Percentiles rank a stretch among this genome's conserved stretches.
Evolutionary conservation across 2,797 vertebrate genomes (phyloP).

Genomic region (Gobio occitaniae): DNA sequence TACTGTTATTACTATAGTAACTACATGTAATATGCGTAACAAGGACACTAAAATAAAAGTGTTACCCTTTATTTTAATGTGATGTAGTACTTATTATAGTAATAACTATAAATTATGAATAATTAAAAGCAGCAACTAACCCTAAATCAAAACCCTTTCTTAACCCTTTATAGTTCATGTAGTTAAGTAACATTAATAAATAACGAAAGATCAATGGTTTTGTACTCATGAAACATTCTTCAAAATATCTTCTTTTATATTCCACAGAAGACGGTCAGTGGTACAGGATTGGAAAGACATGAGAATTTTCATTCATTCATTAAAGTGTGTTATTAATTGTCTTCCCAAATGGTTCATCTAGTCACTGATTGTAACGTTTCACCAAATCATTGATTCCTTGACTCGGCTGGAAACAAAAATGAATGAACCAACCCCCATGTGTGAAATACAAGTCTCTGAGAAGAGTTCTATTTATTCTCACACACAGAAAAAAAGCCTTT

Average conservation of each 20-base stretch:
- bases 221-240: no score
- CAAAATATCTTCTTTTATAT: no score
- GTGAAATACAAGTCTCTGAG: slow-evolving; percentile 50
- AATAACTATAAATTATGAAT: neutral
- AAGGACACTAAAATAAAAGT: no score
- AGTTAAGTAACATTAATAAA: no score
- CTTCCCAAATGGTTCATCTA: slow-evolving; percentile 7
- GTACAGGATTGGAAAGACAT: neutral
- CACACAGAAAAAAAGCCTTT: slow-evolving; percentile 49
- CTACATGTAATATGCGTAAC: no score
- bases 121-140: neutral
- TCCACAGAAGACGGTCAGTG: neutral
- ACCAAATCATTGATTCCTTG: slow-evolving; percentile 13
- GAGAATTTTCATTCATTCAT: neutral
- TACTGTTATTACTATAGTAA: no score
- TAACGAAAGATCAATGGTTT: no score
- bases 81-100: neutral
- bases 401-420: slow-evolving; percentile 13
- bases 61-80: neutral
- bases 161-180: no score
- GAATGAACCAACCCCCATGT: slow-evolving; percentile 41
- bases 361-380: slow-evolving; percentile 9
- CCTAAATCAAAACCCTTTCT: neutral
- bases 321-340: neutral
- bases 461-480: slow-evolving; percentile 35